These are phyloP conservation scores for Cydia strobilella DNA, from an alignment of 1,140 invertebrate genomes.

Conservation along the genomic window DNA sequence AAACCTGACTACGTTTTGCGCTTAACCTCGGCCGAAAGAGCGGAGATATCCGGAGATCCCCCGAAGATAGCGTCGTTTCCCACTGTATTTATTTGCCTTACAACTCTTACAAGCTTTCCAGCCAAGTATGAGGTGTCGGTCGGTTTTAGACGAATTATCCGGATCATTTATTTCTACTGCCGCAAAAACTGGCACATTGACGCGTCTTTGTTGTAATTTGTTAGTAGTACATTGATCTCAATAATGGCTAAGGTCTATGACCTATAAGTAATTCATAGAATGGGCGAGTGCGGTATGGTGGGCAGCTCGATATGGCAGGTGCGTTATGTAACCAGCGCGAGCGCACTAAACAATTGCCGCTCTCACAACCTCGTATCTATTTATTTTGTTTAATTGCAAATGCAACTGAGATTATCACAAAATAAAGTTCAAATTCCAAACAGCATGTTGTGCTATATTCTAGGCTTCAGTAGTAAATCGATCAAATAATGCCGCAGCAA, in stretches of 20 bases:
- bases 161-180: slow-evolving; percentile 33
- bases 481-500: slow-evolving; percentile 42
- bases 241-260: slow-evolving; percentile 75
- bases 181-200: neutral
- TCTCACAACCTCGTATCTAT: neutral
- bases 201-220: slow-evolving; percentile 1
- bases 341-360: slow-evolving; percentile 44
- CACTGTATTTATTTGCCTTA: slow-evolving; percentile 50
- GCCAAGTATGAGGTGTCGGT: slow-evolving; percentile 28
- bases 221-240: slow-evolving; percentile 50
- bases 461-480: neutral
- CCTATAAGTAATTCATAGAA: slow-evolving; percentile 78
- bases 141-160: slow-evolving; percentile 34
- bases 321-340: slow-evolving; percentile 73
- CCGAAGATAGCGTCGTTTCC: slow-evolving; percentile 39
- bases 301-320: slow-evolving; percentile 76
- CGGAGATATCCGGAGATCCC: slow-evolving; percentile 46
- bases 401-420: slow-evolving; percentile 49
- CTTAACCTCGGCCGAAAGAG: slow-evolving; percentile 40
- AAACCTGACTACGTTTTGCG: slow-evolving; percentile 41
- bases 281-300: slow-evolving; percentile 70
- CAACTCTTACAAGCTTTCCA: slow-evolving; percentile 43
- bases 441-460: neutral
- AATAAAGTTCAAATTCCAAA: slow-evolving; percentile 15
- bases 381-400: slow-evolving; percentile 49